Evolutionary conservation across 2,888 invertebrate genomes (phyloP).

Genomic region (Drosophila subsilvestris): DNA sequence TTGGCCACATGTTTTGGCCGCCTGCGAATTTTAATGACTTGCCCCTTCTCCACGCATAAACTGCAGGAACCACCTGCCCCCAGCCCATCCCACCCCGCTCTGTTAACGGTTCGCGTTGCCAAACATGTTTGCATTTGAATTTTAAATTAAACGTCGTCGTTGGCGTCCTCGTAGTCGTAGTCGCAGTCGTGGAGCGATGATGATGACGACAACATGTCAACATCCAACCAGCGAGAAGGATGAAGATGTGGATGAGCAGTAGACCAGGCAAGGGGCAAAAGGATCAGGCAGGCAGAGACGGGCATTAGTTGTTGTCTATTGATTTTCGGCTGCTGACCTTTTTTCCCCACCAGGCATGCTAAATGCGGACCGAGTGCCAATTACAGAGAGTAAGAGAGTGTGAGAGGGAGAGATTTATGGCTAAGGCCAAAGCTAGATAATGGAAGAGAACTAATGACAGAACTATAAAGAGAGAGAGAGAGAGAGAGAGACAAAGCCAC

Average conservation of each 20-base stretch:
- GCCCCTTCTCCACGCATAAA: slow-evolving; percentile 27
- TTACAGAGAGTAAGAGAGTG: slow-evolving; percentile 21
- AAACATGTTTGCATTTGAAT: slow-evolving; percentile 72
- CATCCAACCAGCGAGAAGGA: slow-evolving; percentile 37
- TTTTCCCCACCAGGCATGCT: slow-evolving; percentile 21
- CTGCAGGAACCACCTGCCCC: slow-evolving; percentile 23
- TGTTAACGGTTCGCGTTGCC: slow-evolving; percentile 39
- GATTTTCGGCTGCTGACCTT: slow-evolving; percentile 54
- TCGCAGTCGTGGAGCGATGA: slow-evolving; percentile 43
- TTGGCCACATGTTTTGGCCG: slow-evolving; percentile 58
- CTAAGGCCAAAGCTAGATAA: neutral
- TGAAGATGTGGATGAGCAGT: slow-evolving; percentile 1
- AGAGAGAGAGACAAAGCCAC: slow-evolving; percentile 5
- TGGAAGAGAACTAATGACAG: slow-evolving; percentile 5
- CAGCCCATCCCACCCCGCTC: neutral
- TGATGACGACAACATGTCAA: slow-evolving; percentile 51
- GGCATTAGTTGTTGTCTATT: slow-evolving; percentile 41
- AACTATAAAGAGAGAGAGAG: no score
- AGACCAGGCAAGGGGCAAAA: slow-evolving; percentile 7
- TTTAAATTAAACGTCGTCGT: slow-evolving; percentile 69
- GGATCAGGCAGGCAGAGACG: slow-evolving; percentile 6
- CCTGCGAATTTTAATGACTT: slow-evolving; percentile 72
- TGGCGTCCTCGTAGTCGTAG: slow-evolving; percentile 11
- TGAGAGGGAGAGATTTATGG: neutral
- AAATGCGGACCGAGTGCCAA: slow-evolving; percentile 39